phyloP scores from a whole-genome alignment of 2,888 invertebrate genomes.

The Netelia melanura region DNA sequence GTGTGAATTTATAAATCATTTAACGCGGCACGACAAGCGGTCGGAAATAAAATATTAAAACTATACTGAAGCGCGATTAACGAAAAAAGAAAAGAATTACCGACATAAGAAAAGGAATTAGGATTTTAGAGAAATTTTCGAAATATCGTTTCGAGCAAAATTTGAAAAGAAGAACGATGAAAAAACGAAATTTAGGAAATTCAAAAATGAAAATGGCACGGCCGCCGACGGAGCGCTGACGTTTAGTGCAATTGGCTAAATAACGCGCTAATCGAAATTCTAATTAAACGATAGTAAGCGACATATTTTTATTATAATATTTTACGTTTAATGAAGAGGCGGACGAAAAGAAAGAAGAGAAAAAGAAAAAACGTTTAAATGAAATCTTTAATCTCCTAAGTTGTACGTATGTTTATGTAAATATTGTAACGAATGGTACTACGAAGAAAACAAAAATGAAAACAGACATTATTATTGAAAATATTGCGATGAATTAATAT shows the following conservation, averaged over 20 bases:
- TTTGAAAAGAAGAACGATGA: constrained; percentile 40
- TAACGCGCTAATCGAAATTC: constrained; percentile 65
- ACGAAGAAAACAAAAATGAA: constrained; percentile 72
- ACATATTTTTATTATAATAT: constrained; percentile 76
- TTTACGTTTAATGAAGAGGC: constrained; percentile 69
- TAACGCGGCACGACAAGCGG: constrained; percentile 56
- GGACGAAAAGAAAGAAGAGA: constrained; percentile 11
- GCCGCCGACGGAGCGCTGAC: constrained; percentile 44
- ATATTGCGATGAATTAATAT: constrained; percentile 78
- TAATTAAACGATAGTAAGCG: constrained; percentile 66
- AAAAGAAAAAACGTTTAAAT: constrained; percentile 17
- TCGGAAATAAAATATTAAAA: constrained; percentile 57
- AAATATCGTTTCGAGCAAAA: constrained; percentile 18
- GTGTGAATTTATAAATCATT: constrained; percentile 48
- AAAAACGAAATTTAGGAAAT: constrained; percentile 62
- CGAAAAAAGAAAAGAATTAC: constrained; percentile 17
- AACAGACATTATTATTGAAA: constrained; percentile 75
- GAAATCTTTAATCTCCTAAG: constrained; percentile 76
- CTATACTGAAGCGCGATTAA: constrained; percentile 29
- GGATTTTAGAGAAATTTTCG: constrained; percentile 52
- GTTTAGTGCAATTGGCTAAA: constrained; percentile 75
- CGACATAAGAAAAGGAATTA: constrained; percentile 5
- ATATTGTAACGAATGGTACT: constrained; percentile 83
- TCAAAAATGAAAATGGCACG: constrained; percentile 56
- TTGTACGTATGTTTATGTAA: constrained; percentile 83